Base-by-base conservation (phyloP, 2,113 vertebrate genomes). In the Chunga burmeisteri region DNA sequence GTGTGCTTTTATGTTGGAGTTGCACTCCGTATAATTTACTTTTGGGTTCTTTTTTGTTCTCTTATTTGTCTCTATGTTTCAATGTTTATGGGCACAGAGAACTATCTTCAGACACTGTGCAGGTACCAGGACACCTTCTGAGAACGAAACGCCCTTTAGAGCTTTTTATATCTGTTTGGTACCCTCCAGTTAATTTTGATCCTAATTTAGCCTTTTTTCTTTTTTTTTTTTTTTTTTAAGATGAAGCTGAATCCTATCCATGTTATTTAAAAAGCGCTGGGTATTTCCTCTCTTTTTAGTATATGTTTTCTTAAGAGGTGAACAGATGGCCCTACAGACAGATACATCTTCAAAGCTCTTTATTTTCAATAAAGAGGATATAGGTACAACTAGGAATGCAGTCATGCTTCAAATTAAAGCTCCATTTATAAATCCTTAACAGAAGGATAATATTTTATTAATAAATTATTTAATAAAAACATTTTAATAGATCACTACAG, bases 291-390 rank as follows among this genome's bases (percentile, higher is more conserved):
- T 97, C 80, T 80, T 93, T 82, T 89, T 82, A 94, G 63, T 47
- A 8, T 55, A 52, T 32, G 11, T 86, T 94, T 95, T 94, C 82
- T 67, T 73, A 91, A 91, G 68, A 86, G 73, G 50, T 94, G 87
- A 96, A 83, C 90, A 96, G 90, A 82, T 97, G 90, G 84, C 88
- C 88, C 47, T 88, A 84, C 59, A 94, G 77, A 96, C 52, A 94
- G 47, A 67, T 81, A 32, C 3, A 67, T 88, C 46, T 96, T 94
- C 88, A 92, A 78, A 95, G 75, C 61, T 67, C 73, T 91, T 71
- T 96, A 47, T 89, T 94, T 89, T 92, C 78, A 75, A 14, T 81
- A 67, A 80, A 81, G 38, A 53, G 44, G 40, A 16, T 78, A 83
- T 74, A 92, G 83, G 66, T 96, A 58, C 56, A 58, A 36, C 36